A percentile compares a stretch with the other conserved stretches of the same genome.
phyloP scores from a whole-genome alignment of 1,140 invertebrate genomes.

The Pseudomyrmex sp. region DNA sequence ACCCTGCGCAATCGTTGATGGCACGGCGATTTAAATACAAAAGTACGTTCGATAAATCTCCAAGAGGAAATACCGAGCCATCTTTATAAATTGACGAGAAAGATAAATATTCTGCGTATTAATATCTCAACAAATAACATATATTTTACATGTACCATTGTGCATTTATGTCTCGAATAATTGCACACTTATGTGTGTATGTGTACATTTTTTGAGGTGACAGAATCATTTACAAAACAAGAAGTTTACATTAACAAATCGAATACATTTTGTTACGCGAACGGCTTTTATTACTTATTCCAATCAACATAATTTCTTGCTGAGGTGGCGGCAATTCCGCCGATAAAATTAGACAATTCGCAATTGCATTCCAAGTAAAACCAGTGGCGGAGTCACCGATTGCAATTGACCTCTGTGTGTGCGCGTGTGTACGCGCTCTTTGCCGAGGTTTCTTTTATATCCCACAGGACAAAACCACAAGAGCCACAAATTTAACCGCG shows the following conservation, averaged over 20 bases:
- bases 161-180: too few relatives aligned
- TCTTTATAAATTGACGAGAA: not conserved
- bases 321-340: not conserved
- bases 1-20: constrained; percentile 45
- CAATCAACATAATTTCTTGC: not conserved
- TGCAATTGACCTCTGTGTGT: constrained; percentile 55
- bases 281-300: not conserved
- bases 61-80: not conserved
- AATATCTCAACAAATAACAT: not conserved
- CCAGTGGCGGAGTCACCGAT: constrained; percentile 33
- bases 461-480: constrained; percentile 74
- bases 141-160: not conserved
- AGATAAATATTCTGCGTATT: not conserved
- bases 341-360: not conserved
- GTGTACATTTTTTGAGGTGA: not conserved
- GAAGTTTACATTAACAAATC: too few relatives aligned
- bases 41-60: constrained; percentile 44
- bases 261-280: not conserved
- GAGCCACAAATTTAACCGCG: constrained; percentile 80
- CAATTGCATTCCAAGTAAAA: not conserved
- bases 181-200: not conserved
- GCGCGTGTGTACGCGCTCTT: constrained; percentile 42
- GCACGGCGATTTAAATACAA: constrained; percentile 14
- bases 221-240: not conserved
- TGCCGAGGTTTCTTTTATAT: constrained; percentile 62